phyloP scores from a whole-genome alignment of 2,113 vertebrate genomes.

The Cnemophilus loriae region DNA sequence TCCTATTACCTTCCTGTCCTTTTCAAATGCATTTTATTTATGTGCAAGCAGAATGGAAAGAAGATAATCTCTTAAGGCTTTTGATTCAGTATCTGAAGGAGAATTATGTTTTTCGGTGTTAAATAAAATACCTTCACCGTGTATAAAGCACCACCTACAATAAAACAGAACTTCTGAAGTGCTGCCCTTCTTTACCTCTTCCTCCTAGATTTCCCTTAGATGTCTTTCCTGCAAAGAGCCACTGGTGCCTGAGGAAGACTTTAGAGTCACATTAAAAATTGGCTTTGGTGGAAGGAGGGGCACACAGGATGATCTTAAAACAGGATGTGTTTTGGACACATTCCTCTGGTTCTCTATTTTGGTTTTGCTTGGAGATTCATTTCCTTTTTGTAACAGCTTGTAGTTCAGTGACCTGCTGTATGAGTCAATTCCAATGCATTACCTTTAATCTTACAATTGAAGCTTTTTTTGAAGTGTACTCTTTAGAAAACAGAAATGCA shows the following conservation, averaged over 20 bases:
- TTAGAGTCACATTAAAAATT: background rate
- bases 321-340: conserved; percentile 50
- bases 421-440: background rate
- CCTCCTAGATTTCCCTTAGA: background rate
- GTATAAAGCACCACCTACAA: background rate
- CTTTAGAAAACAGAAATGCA: background rate
- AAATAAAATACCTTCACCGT: background rate
- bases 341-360: conserved; percentile 52
- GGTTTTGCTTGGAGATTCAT: conserved; percentile 35
- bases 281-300: background rate
- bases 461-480: background rate
- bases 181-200: background rate
- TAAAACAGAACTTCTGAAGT: background rate
- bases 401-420: background rate
- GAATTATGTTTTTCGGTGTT: background rate
- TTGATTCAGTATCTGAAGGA: background rate
- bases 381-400: conserved; percentile 14
- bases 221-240: background rate
- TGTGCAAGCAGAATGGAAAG: background rate
- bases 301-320: conserved; percentile 34
- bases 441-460: background rate
- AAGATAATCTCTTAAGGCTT: background rate
- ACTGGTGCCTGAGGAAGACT: background rate
- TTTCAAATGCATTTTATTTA: background rate
- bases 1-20: background rate